phyloP scores from a whole-genome alignment of 2,113 vertebrate species.

The Pachyramphus minor region DNA sequence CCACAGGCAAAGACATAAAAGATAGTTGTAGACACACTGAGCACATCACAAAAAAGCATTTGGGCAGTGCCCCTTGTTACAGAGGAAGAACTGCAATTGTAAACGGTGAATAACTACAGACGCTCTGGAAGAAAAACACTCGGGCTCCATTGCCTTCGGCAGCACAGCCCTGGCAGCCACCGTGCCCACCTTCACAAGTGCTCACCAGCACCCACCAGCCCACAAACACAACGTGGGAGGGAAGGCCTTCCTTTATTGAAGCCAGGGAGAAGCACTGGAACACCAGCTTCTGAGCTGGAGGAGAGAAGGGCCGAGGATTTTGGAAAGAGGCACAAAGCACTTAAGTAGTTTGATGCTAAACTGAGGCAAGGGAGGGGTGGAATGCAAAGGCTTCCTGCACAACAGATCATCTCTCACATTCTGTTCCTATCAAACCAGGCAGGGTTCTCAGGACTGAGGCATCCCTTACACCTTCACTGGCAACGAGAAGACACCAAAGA shows the following conservation, averaged over 20 bases:
- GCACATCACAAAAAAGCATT: conserved; percentile 11
- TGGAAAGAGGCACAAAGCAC: not conserved
- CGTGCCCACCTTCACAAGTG: not conserved
- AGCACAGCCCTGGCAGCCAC: not conserved
- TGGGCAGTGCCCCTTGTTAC: conserved; percentile 32
- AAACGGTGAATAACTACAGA: conserved; percentile 1
- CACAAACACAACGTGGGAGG: not conserved
- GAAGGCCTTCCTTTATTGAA: fast-evolving
- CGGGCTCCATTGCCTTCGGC: fast-evolving
- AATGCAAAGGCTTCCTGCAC: not conserved
- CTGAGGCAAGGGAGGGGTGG: fast-evolving
- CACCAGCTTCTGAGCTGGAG: not conserved
- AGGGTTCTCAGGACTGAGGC: not conserved
- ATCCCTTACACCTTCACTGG: not conserved
- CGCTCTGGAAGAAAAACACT: not conserved
- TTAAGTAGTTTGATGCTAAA: not conserved
- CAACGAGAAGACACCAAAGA: not conserved
- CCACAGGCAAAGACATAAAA: conserved; percentile 63
- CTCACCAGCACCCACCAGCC: not conserved
- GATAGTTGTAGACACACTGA: conserved; percentile 55
- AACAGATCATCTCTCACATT: not conserved
- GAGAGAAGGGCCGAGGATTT: not conserved
- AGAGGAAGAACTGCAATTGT: conserved; percentile 38
- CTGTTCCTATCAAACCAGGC: not conserved
- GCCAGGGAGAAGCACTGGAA: not conserved